Conservation (phyloP, 2,797 vertebrate genomes). For the Sebastes elongatus region DNA sequence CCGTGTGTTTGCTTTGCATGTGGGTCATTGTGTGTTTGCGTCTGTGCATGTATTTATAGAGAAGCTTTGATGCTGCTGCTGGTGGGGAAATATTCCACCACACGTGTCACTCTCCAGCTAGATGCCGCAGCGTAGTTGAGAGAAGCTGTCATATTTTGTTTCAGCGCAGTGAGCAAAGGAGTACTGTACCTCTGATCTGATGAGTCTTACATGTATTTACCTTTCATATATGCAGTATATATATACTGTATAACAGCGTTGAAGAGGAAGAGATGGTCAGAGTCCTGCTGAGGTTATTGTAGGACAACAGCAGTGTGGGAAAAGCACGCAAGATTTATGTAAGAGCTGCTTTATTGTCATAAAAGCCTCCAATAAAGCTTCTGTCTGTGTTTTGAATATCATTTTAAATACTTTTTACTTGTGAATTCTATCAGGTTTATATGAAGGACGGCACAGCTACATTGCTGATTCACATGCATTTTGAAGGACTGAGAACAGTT, state of each 20-base stretch:
- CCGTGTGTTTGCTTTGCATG: constrained; percentile 57
- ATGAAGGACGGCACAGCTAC: neutral
- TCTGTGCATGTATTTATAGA: constrained; percentile 68
- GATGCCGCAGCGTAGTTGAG: constrained; percentile 34
- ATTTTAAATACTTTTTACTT: neutral
- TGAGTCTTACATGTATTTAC: constrained; percentile 9
- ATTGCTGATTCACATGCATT: neutral
- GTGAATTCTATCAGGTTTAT: neutral
- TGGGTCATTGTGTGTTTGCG: constrained; percentile 65
- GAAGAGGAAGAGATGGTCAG: neutral
- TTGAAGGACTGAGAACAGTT: neutral
- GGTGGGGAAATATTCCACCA: constrained; percentile 58
- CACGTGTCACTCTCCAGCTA: constrained; percentile 48
- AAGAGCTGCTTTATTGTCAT: constrained; percentile 1
- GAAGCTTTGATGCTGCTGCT: constrained; percentile 71
- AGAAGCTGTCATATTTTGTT: constrained; percentile 38
- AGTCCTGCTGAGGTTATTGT: constrained; percentile 8
- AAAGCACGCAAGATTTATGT: constrained; percentile 24
- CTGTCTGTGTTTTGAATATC: neutral
- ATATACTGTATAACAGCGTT: neutral
- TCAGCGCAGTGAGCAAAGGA: constrained; percentile 8
- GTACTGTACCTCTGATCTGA: constrained; percentile 30
- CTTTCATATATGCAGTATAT: neutral
- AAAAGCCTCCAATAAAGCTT: neutral
- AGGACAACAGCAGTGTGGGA: constrained; percentile 3